Conservation (phyloP, 1,140 invertebrate genomes). For the Orchestia grillus region DNA sequence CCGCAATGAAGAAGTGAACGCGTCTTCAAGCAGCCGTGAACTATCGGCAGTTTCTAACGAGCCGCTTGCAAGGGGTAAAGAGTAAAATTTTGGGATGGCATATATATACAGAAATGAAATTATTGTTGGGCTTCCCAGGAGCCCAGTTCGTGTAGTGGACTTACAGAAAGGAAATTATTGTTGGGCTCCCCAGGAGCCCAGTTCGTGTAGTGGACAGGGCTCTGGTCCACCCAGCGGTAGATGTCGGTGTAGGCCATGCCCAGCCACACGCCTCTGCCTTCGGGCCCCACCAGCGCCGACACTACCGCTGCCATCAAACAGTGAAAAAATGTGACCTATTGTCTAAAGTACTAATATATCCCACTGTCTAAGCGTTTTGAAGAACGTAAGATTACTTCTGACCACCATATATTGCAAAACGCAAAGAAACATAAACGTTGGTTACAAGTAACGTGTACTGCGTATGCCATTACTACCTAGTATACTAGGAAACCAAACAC, state of each 20-base stretch:
- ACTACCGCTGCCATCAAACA: not conserved
- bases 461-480: not conserved
- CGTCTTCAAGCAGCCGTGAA: too few relatives aligned
- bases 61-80: too few relatives aligned
- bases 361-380: too few relatives aligned
- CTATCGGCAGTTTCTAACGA: too few relatives aligned
- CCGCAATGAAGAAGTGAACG: too few relatives aligned
- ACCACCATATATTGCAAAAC: not conserved
- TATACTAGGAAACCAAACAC: too few relatives aligned
- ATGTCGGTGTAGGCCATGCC: conserved; percentile 8
- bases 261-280: not conserved
- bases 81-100: too few relatives aligned
- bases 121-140: conserved; percentile 11
- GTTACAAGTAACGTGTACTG: not conserved
- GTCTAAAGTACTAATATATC: too few relatives aligned
- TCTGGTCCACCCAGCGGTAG: conserved; percentile 41
- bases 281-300: not conserved
- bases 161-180: not conserved
- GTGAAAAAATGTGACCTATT: too few relatives aligned
- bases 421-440: not conserved
- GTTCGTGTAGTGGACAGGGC: not conserved
- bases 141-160: conserved; percentile 13
- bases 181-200: conserved; percentile 37
- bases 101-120: not conserved
- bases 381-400: too few relatives aligned